Evolutionary conservation across 2,113 vertebrate genomes (phyloP).

Genomic region (Hydropotes inermis): DNA sequence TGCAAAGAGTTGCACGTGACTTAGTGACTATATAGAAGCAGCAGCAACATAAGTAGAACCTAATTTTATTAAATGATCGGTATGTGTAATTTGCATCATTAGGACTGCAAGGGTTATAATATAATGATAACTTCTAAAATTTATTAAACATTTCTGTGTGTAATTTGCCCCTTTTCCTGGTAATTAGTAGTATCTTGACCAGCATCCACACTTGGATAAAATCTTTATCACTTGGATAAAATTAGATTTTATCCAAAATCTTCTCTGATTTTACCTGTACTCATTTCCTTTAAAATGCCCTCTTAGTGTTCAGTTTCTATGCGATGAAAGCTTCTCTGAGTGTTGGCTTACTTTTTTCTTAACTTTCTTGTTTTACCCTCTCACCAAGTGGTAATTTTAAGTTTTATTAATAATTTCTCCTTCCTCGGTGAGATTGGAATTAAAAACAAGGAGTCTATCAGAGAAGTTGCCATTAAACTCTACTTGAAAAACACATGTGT

Average conservation of each 20-base stretch:
- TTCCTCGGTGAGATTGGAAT: background rate
- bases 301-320: background rate
- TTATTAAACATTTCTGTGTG: background rate
- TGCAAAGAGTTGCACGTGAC: background rate
- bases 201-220: background rate
- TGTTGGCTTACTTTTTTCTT: background rate
- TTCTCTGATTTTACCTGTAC: background rate
- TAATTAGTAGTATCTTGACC: background rate
- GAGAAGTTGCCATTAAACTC: background rate
- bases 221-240: background rate
- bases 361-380: background rate
- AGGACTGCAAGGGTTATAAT: background rate
- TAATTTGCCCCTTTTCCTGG: background rate
- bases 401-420: background rate
- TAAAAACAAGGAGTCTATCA: background rate
- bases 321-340: background rate
- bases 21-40: background rate
- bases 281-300: background rate
- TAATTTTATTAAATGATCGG: background rate
- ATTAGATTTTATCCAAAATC: background rate
- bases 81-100: background rate
- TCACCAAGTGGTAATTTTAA: background rate
- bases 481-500: background rate
- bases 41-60: background rate
- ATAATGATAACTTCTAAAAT: background rate